Base-by-base conservation (phyloP, 2,113 vertebrate species). In the Oryzias melastigma region DNA sequence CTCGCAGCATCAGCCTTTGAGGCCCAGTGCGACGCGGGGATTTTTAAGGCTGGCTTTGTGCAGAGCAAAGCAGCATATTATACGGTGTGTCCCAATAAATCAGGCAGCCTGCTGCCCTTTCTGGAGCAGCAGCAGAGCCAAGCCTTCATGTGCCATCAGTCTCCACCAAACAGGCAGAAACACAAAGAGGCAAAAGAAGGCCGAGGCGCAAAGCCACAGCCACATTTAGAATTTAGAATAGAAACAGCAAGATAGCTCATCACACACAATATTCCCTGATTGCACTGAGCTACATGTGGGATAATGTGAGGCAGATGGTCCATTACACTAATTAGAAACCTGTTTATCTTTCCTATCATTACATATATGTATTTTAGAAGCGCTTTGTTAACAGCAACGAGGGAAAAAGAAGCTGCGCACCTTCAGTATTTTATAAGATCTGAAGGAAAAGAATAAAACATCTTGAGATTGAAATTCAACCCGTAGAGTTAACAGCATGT, bases 221-320 rank as follows among this genome's bases (percentile, higher is more conserved):
- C 44, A 57, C 20, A 68, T 44, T 54, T 68, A 52, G 54, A 57
- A 68, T 44, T 54, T 68, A 52, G 54, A 57, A 68, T 60, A 48
- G 58, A 68, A 71, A 56, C 10, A 24, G 54, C 22, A 42, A 74
- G 61, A 60, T 18, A 50, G 42, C 60, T n/a, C 56, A 48, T 15
- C 52, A 46, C 52, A 78, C 49, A 50, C 49, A 73, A 63, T 72
- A 68, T 50, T 65, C 59, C 76, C 73, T 68, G 68, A 64, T 74
- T 59, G 66, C 55, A 73, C 54, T 54, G 25, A 80, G 70, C 52
- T 72, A 62, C 61, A 59, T 58, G 14, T 62, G 67, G 44, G 68
- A 75, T 73, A 81, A 82, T 68, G 40, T 4, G 46, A 67, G 71
- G 75, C 81, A 89, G 86, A 88, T 87, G 82, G 82, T 77, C 59